Conservation (phyloP, 2,113 vertebrate species). For the Leiothrix lutea region DNA sequence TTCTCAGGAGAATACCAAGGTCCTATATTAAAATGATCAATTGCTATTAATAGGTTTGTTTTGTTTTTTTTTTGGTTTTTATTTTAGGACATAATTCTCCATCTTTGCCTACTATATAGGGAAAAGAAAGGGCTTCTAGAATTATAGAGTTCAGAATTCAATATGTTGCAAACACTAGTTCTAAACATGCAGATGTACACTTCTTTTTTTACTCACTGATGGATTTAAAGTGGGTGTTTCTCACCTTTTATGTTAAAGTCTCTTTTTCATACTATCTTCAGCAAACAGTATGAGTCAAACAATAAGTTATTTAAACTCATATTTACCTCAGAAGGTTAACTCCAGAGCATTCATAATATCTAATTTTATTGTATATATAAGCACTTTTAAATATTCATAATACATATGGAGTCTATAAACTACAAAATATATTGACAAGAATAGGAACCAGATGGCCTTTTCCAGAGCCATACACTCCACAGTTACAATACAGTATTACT, state of each 20-base stretch:
- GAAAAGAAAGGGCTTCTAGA: not conserved
- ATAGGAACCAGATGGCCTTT: not conserved
- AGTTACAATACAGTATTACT: not conserved
- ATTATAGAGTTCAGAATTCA: not conserved
- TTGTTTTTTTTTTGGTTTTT: too few relatives aligned
- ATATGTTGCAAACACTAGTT: not conserved
- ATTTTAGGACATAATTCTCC: not conserved
- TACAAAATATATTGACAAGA: not conserved
- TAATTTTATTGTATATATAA: not conserved
- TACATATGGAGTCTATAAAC: not conserved
- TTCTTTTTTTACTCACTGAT: not conserved
- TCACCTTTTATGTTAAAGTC: not conserved
- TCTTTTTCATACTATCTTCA: not conserved
- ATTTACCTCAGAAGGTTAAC: not conserved
- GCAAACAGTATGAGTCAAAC: not conserved
- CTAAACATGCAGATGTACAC: not conserved
- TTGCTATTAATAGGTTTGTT: not conserved
- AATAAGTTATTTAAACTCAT: not conserved
- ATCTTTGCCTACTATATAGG: not conserved
- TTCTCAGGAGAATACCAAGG: not conserved
- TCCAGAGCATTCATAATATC: not conserved
- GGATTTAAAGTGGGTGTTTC: rapidly evolving
- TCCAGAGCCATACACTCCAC: not conserved
- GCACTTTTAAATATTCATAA: not conserved
- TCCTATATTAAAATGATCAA: not conserved